Evolutionary conservation across 1,140 invertebrate species (phyloP).

Genomic region (Phymorhynchus buccinoides): DNA sequence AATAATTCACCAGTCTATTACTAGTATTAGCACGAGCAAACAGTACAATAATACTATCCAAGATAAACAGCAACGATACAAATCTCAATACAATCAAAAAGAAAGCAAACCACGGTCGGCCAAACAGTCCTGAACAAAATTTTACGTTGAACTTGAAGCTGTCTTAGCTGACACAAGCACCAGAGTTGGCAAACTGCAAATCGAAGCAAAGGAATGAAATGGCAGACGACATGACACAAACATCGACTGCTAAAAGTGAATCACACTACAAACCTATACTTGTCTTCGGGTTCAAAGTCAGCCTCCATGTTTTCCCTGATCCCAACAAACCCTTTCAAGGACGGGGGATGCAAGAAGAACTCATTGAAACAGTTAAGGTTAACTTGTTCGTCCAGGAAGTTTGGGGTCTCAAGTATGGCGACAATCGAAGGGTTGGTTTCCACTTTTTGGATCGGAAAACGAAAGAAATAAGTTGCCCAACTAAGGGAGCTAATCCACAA

Average conservation of each 20-base stretch:
- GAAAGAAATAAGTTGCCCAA: not conserved
- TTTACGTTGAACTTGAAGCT: too few relatives aligned
- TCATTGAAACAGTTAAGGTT: slow-evolving; percentile 33
- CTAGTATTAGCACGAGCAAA: too few relatives aligned
- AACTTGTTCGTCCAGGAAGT: slow-evolving; percentile 50
- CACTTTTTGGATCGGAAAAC: slow-evolving; percentile 32
- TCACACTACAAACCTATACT: slow-evolving; percentile 49
- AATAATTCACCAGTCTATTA: too few relatives aligned
- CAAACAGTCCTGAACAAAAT: not conserved
- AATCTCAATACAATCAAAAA: slow-evolving; percentile 10
- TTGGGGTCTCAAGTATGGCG: slow-evolving; percentile 15
- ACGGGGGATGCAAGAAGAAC: slow-evolving; percentile 9
- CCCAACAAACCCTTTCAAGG: slow-evolving; percentile 19
- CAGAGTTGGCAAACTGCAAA: not conserved
- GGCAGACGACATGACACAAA: not conserved
- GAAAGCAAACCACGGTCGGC: not conserved
- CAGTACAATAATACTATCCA: too few relatives aligned
- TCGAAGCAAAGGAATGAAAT: not conserved
- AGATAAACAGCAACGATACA: too few relatives aligned
- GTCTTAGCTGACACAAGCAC: too few relatives aligned
- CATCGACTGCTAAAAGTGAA: not conserved
- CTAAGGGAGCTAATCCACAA: too few relatives aligned
- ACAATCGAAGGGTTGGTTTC: not conserved
- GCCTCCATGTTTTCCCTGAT: slow-evolving; percentile 46
- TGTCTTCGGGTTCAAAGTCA: slow-evolving; percentile 57